Evolutionary conservation across 1,140 invertebrate genomes (phyloP).

Genomic region (Drosophila watanabei): DNA sequence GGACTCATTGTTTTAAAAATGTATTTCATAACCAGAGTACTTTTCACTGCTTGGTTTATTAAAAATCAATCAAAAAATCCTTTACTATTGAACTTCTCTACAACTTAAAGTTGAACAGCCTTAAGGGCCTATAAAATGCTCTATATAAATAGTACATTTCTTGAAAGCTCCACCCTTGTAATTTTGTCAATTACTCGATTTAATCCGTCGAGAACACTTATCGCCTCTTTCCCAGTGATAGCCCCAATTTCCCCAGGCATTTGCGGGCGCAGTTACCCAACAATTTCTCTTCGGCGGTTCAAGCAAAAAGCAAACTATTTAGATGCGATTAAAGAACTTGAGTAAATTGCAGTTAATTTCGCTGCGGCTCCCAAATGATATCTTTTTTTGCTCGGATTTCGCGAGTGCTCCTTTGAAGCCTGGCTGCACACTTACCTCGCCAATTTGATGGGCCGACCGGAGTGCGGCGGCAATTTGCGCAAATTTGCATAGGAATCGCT

Average conservation of each 20-base stretch:
- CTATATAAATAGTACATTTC: background rate
- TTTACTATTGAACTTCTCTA: background rate
- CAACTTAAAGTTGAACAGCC: background rate
- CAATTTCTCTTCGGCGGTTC: slow-evolving; percentile 24
- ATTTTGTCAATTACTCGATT: slow-evolving; percentile 25
- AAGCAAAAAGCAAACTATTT: slow-evolving; percentile 44
- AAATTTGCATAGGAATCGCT: slow-evolving; percentile 88
- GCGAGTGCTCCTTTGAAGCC: slow-evolving; percentile 7
- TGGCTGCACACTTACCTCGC: slow-evolving; percentile 78
- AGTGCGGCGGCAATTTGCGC: slow-evolving; percentile 87
- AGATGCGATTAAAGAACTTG: slow-evolving; percentile 31
- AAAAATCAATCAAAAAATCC: background rate
- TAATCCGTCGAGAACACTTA: slow-evolving; percentile 29
- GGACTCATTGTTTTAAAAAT: background rate
- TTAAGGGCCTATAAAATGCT: background rate
- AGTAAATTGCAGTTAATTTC: slow-evolving; percentile 41
- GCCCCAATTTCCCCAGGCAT: slow-evolving; percentile 25
- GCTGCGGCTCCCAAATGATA: slow-evolving; percentile 43
- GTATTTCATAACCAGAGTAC: background rate
- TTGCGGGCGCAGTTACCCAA: slow-evolving; percentile 21
- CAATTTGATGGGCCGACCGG: slow-evolving; percentile 81
- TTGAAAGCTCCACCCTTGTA: slow-evolving; percentile 12
- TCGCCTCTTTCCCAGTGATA: slow-evolving; percentile 17
- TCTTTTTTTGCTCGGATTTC: slow-evolving; percentile 25
- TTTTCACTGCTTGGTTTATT: too few relatives aligned